These are phyloP conservation scores for Eristalis pertinax DNA, from an alignment of 2,888 invertebrate species.

Conservation along the genomic window DNA sequence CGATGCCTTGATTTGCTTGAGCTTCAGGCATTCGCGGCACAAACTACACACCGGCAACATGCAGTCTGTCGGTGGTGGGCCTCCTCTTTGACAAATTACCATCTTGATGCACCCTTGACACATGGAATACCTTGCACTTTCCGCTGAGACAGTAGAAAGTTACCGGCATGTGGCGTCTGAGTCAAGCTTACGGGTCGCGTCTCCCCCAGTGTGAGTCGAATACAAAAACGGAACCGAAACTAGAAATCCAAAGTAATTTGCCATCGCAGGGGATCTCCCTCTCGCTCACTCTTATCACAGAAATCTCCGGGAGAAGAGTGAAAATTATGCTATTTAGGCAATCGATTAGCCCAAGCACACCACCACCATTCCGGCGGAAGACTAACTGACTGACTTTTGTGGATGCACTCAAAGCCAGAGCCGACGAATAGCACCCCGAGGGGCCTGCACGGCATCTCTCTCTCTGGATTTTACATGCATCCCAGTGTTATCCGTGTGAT, in stretches of 20 bases:
- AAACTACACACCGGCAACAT: slow-evolving; percentile 39
- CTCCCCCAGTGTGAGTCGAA: background rate
- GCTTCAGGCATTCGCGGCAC: slow-evolving; percentile 57
- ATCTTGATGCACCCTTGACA: slow-evolving; percentile 73
- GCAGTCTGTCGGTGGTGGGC: slow-evolving; percentile 64
- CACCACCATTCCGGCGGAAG: background rate
- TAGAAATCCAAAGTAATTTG: slow-evolving; percentile 60
- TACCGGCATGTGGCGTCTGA: slow-evolving; percentile 26
- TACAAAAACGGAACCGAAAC: slow-evolving; percentile 40
- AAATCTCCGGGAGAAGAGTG: slow-evolving; percentile 28
- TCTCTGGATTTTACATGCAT: slow-evolving; percentile 9
- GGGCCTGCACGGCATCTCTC: slow-evolving; percentile 13
- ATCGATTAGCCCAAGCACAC: slow-evolving; percentile 58
- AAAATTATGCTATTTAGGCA: slow-evolving; percentile 59
- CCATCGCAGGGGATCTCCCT: slow-evolving; percentile 3
- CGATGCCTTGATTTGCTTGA: slow-evolving; percentile 61
- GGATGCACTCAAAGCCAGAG: slow-evolving; percentile 50
- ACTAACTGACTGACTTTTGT: slow-evolving; percentile 12
- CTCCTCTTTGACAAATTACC: slow-evolving; percentile 72
- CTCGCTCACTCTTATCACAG: slow-evolving; percentile 15
- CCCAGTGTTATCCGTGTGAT: slow-evolving; percentile 41
- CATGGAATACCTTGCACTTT: slow-evolving; percentile 70
- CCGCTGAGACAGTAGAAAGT: slow-evolving; percentile 64
- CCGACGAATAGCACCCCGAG: slow-evolving; percentile 13
- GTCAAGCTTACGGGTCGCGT: background rate